Conservation (phyloP, 2,797 vertebrate genomes). For the Aldrovandia affinis region DNA sequence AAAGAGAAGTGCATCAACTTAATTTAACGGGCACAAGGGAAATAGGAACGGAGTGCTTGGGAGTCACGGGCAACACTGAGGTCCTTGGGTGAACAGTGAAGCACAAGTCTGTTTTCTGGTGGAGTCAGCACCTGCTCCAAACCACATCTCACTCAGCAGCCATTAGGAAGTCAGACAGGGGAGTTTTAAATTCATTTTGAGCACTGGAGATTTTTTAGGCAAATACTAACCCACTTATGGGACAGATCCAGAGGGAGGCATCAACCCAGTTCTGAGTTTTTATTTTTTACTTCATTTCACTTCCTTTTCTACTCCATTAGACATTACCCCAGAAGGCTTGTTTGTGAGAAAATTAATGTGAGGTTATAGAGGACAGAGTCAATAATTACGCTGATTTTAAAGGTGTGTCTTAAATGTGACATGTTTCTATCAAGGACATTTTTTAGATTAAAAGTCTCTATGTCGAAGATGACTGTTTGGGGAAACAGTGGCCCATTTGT, state of each 20-base stretch:
- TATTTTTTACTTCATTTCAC: slow-evolving; percentile 49
- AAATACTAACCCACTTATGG: slow-evolving; percentile 36
- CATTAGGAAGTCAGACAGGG: slow-evolving; percentile 4
- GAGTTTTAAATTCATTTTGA: slow-evolving; percentile 32
- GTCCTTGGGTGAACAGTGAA: not conserved
- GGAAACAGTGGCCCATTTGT: slow-evolving; percentile 18
- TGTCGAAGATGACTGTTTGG: not conserved
- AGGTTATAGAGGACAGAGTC: not conserved
- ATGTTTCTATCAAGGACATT: not conserved
- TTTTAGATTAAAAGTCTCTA: not conserved
- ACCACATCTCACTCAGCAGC: not conserved
- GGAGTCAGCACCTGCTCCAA: not conserved
- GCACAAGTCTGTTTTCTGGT: not conserved
- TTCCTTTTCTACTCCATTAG: not conserved
- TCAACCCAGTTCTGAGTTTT: slow-evolving; percentile 36
- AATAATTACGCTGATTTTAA: not conserved
- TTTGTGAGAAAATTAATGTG: slow-evolving; percentile 12
- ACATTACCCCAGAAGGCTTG: slow-evolving; percentile 22
- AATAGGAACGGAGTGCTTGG: not conserved
- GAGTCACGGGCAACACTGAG: not conserved
- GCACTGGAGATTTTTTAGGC: slow-evolving; percentile 29
- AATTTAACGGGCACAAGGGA: not conserved
- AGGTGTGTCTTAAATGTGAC: not conserved
- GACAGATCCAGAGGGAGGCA: slow-evolving; percentile 28
- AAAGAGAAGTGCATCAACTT: not conserved